Percentiles rank a stretch among this genome's conserved stretches.
Conservation (phyloP, 2,797 vertebrate species). For the Graptemys geographica region DNA sequence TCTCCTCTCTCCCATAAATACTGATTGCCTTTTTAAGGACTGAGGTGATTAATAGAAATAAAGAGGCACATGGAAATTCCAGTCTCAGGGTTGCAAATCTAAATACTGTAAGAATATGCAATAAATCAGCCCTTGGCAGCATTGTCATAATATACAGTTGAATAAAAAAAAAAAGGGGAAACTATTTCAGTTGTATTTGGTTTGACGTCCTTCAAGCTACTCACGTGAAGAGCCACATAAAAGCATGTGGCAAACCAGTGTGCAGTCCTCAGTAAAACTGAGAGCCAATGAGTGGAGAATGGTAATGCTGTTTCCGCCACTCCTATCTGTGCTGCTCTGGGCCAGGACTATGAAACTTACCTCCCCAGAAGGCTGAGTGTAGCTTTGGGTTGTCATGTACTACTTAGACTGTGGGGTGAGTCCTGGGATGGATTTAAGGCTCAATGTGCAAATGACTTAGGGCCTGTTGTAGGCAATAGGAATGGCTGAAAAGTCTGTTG, state of each 20-base stretch:
- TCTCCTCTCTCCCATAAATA: neutral
- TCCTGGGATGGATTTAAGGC: neutral
- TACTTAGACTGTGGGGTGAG: neutral
- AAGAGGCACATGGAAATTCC: neutral
- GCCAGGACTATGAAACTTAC: neutral
- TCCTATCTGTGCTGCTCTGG: neutral
- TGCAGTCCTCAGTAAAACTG: neutral
- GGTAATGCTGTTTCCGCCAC: neutral
- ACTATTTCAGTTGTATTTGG: neutral
- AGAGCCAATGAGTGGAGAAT: neutral
- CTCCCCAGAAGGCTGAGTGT: neutral
- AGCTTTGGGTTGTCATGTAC: neutral
- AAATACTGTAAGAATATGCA: neutral
- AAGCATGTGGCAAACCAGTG: neutral
- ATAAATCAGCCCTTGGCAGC: neutral
- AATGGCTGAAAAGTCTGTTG: neutral
- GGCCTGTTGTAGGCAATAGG: neutral
- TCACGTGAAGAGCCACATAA: neutral
- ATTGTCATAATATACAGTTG: neutral
- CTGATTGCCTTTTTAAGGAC: neutral
- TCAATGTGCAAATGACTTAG: neutral
- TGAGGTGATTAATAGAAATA: neutral
- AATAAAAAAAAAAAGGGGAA: neutral
- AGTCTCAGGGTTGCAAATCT: neutral
- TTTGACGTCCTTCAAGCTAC: neutral